phyloP scores from a whole-genome alignment of 2,113 vertebrate genomes.

The Acanthochromis polyacanthus region DNA sequence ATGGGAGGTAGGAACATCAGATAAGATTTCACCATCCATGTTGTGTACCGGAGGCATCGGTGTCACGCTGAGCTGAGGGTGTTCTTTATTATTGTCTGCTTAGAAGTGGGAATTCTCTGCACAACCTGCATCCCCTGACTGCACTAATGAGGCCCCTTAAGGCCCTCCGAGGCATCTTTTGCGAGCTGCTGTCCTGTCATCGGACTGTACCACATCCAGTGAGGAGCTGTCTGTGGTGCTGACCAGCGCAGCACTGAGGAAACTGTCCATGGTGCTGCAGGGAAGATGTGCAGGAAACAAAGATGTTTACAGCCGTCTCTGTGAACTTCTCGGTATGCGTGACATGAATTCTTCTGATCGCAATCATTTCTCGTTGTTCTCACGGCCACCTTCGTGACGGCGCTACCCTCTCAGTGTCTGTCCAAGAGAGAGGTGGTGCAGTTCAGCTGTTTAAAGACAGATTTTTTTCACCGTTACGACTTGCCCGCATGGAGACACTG shows the following conservation, averaged over 20 bases:
- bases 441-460: constrained; percentile 15
- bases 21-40: background rate
- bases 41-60: constrained; percentile 5
- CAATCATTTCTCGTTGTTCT: constrained; percentile 6
- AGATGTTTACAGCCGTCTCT: constrained; percentile 8
- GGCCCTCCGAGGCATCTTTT: constrained; percentile 6
- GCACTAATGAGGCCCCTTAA: constrained; percentile 39
- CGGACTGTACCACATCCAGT: background rate
- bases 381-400: constrained; percentile 1
- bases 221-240: constrained; percentile 63
- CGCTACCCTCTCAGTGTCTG: constrained; percentile 5
- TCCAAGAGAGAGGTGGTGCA: background rate
- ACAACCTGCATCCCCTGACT: constrained; percentile 25
- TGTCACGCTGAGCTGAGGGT: constrained; percentile 27
- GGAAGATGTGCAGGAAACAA: background rate
- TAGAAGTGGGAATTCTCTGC: constrained; percentile 2
- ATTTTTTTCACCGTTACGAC: constrained; percentile 22
- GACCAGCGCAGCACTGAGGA: constrained; percentile 25
- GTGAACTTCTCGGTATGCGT: constrained; percentile 22
- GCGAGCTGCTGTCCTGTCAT: constrained; percentile 11
- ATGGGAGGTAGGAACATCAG: constrained; percentile 11
- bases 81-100: constrained; percentile 12
- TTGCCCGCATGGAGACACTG: constrained; percentile 21
- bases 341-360: constrained; percentile 20
- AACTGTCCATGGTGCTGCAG: constrained; percentile 65